A percentile compares a stretch with the other conserved stretches of the same genome.
These are phyloP conservation scores for Solen grandis DNA, from an alignment of 1,140 invertebrate species.

Conservation along the genomic window DNA sequence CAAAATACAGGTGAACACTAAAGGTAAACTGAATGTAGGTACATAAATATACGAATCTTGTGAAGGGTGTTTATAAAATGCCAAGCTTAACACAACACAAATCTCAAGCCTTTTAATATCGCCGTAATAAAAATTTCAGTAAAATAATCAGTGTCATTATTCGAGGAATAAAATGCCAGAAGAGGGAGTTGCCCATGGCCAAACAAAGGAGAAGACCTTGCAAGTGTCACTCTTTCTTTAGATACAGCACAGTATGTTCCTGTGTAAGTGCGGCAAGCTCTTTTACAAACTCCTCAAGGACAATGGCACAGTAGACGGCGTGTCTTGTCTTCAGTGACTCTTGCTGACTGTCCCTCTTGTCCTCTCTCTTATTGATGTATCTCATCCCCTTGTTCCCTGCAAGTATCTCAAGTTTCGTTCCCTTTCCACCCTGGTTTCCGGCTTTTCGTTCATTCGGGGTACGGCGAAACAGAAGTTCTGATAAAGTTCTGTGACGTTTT, in stretches of 20 bases:
- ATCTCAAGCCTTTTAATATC: no score
- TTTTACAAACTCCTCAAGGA: constrained; percentile 96
- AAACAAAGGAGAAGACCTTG: no score
- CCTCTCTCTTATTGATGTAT: constrained; percentile 69
- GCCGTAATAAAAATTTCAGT: no score
- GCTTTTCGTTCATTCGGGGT: constrained; percentile 55
- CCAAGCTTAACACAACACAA: no score
- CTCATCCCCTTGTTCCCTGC: constrained; percentile 68
- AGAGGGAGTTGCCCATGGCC: no score
- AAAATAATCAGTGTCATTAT: no score
- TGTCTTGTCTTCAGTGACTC: constrained; percentile 82
- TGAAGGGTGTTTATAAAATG: no score
- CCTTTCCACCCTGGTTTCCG: constrained; percentile 39
- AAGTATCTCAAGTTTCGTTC: constrained; percentile 62
- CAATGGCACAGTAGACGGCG: constrained; percentile 91
- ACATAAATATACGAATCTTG: no score
- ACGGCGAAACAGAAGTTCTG: constrained; percentile 77
- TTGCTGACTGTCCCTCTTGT: constrained; percentile 67
- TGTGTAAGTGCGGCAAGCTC: constrained; percentile 95
- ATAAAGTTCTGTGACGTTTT: constrained; percentile 74
- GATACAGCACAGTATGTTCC: constrained; percentile 86
- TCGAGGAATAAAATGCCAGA: no score
- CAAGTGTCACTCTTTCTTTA: constrained; percentile 60
- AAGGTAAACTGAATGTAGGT: no score
- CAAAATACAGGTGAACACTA: no score